Evolutionary conservation across 2,888 invertebrate genomes (phyloP).

Genomic region (Portevinia maculata): DNA sequence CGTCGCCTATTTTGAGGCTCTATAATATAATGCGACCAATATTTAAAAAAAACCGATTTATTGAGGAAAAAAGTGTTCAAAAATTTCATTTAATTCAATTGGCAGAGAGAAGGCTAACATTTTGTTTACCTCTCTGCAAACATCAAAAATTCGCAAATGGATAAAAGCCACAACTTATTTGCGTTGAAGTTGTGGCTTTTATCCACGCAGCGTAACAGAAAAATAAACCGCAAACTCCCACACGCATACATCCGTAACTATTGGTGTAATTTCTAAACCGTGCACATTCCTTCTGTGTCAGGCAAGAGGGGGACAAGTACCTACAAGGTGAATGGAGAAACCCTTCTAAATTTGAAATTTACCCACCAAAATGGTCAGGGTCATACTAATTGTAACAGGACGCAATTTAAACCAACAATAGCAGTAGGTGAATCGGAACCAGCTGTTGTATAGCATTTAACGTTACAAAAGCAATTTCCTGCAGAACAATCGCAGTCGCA

Average conservation of each 20-base stretch:
- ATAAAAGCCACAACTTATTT: no score
- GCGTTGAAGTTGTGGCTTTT: no score
- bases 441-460: conserved; percentile 47
- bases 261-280: conserved; percentile 23
- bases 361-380: conserved; percentile 43
- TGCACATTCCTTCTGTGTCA: conserved; percentile 21
- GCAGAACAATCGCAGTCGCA: conserved; percentile 51
- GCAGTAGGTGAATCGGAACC: conserved; percentile 15
- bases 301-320: conserved; percentile 19
- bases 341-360: conserved; percentile 37
- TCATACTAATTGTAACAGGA: conserved; percentile 47
- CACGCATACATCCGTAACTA: conserved; percentile 2
- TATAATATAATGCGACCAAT: no score
- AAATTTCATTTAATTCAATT: no score
- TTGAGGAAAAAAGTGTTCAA: no score
- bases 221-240: conserved; percentile 3
- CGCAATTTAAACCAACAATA: conserved; percentile 62
- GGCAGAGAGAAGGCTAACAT: no score
- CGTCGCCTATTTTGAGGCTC: no score
- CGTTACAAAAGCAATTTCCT: conserved; percentile 64
- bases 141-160: no score
- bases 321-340: no score
- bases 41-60: no score
- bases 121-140: no score
- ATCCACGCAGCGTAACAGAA: no score